Evolutionary conservation across 2,797 vertebrate species (phyloP).

Genomic region (Myripristis jacobus): DNA sequence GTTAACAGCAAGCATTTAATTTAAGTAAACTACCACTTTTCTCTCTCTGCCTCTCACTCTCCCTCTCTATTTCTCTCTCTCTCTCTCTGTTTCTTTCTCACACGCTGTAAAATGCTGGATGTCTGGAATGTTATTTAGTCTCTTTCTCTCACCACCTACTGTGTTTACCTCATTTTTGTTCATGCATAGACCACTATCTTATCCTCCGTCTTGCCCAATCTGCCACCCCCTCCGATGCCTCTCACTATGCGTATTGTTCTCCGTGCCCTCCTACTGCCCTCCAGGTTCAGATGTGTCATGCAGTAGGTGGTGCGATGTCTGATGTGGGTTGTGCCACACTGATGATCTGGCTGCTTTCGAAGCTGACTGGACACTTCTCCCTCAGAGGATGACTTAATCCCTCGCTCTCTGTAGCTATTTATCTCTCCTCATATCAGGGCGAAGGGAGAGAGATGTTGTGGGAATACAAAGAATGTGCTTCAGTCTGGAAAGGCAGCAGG

Average conservation of each 20-base stretch:
- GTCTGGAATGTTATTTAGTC: slow-evolving; percentile 17
- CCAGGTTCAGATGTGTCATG: slow-evolving; percentile 47
- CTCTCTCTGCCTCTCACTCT: slow-evolving; percentile 35
- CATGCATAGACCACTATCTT: slow-evolving; percentile 21
- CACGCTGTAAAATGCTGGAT: slow-evolving; percentile 43
- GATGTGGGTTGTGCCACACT: slow-evolving; percentile 57
- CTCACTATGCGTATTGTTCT: slow-evolving; percentile 3
- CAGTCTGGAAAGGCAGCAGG: slow-evolving; percentile 20
- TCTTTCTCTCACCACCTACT: slow-evolving; percentile 17
- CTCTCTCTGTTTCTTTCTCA: slow-evolving; percentile 33
- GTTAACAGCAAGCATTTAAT: slow-evolving; percentile 68
- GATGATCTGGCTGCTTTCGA: slow-evolving; percentile 47
- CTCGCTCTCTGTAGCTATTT: slow-evolving; percentile 53
- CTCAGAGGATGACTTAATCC: slow-evolving; percentile 70
- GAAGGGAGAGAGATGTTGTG: slow-evolving; percentile 40
- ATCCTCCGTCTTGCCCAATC: slow-evolving; percentile 13
- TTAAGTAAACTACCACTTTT: slow-evolving; percentile 62
- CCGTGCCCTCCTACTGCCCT: slow-evolving; percentile 25
- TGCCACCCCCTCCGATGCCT: not conserved
- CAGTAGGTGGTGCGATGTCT: slow-evolving; percentile 37
- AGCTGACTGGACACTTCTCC: slow-evolving; percentile 64
- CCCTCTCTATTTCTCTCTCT: slow-evolving; percentile 3
- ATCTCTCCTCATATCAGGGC: slow-evolving; percentile 60
- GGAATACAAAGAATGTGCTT: slow-evolving; percentile 44
- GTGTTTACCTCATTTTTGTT: slow-evolving; percentile 34